Evolutionary conservation across 2,888 invertebrate species (phyloP).

Genomic region (Eurytoma californica): DNA sequence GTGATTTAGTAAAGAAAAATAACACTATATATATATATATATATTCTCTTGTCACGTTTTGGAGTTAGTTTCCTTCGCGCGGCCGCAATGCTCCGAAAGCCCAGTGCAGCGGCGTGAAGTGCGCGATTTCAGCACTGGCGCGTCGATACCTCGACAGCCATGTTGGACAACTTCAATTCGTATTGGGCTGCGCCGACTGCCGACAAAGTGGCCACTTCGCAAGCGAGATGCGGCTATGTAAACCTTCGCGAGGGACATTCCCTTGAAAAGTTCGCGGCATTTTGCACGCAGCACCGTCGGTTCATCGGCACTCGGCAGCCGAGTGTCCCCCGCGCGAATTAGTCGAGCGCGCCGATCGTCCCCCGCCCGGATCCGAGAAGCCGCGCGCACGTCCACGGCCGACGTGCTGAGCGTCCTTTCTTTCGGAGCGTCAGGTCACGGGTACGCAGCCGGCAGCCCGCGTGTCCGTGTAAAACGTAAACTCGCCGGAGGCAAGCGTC

Average conservation of each 20-base stretch:
- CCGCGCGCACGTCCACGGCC: not conserved
- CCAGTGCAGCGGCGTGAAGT: no score
- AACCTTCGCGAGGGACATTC: slow-evolving; percentile 5
- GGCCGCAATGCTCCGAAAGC: no score
- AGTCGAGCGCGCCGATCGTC: not conserved
- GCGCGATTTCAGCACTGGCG: no score
- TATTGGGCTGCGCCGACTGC: slow-evolving; percentile 2
- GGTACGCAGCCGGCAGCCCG: slow-evolving; percentile 9
- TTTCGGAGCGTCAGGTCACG: not conserved
- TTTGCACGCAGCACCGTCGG: not conserved
- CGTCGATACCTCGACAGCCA: no score
- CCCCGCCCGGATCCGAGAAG: not conserved
- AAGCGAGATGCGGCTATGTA: slow-evolving; percentile 24
- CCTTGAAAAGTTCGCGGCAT: slow-evolving; percentile 21
- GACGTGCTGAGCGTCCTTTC: not conserved
- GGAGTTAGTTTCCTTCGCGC: no score
- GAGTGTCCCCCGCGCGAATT: not conserved
- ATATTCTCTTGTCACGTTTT: no score
- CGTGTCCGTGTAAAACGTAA: slow-evolving; percentile 2
- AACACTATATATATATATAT: no score
- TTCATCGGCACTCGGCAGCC: not conserved
- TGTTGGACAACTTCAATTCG: no score
- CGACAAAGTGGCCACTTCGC: slow-evolving; percentile 31
- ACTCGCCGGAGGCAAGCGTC: not conserved
- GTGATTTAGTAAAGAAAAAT: no score